Evolutionary conservation across 2,888 invertebrate genomes (phyloP), one percentile per base, ranked within the genome.

Genomic region (Ischnura elegans): DNA sequence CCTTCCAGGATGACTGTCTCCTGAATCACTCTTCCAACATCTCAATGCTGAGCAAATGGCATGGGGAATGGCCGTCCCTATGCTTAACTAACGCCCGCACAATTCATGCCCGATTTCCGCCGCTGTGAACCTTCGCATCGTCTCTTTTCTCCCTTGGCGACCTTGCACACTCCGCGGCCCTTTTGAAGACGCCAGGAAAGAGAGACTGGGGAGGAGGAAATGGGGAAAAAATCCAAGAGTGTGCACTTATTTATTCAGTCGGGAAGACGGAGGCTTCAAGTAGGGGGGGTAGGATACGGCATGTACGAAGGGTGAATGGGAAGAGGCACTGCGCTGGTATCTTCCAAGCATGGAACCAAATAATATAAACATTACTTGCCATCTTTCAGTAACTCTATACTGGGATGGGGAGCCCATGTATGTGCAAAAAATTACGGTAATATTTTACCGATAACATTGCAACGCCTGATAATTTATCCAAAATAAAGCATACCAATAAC

Each of bases 101-200:
- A 90, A 90, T 90, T 90, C 90, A 90, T 66, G 66, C 90, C 55
- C 90, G 55, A 90, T 90, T 90, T 43, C 90, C 90, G 61, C 42
- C 0, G 36, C 76, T 76, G 76, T 36, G 36, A 10, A 36, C 25
- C 76, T 36, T 76, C 36, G 76, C 76, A 76, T 76, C 76, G 76
- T 21, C 66, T 29, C 29, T 36, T 36, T 76, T 36, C 61, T 61
- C 36, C 76, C 36, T 10, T 19, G 19, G 25, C 76, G 76, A 76
- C 76, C 76, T 36, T 76, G 13, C 76, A 76, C 76, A 76, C 76
- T 36, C 25, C 76, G 76, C 76, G 76, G 76, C 29, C 76, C 76
- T 76, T 76, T 76, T 76, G 76, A 76, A 76, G 76, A 8, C 36
- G 10, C 10, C 76, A 2, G 25, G n/a, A n/a, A n/a, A n/a, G n/a